phyloP scores from a whole-genome alignment of 2,797 vertebrate genomes.

The Trichosurus vulpecula region DNA sequence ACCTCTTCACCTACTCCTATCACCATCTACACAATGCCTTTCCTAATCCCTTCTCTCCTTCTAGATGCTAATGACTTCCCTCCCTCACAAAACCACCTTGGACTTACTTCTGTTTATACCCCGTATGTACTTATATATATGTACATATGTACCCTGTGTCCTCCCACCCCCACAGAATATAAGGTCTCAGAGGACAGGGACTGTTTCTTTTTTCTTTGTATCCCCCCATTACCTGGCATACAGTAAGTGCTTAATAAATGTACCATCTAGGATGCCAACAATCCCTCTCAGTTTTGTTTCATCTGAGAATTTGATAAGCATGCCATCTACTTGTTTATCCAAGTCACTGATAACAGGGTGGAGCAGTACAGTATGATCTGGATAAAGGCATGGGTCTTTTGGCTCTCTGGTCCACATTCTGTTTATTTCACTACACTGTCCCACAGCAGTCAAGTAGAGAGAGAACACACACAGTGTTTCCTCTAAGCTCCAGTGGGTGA shows the following conservation, averaged over 20 bases:
- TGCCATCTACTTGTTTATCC: background rate
- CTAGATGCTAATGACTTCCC: background rate
- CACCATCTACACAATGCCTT: background rate
- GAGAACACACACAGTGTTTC: background rate
- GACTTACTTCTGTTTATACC: background rate
- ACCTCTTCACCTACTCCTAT: background rate
- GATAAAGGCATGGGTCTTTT: background rate
- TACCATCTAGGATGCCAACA: background rate
- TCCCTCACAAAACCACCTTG: background rate
- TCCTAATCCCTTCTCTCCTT: background rate
- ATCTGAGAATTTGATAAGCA: background rate
- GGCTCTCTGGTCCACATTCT: background rate
- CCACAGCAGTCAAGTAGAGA: background rate
- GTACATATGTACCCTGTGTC: background rate
- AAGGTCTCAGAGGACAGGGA: background rate
- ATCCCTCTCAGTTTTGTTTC: background rate
- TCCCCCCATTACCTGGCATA: background rate
- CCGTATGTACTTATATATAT: background rate
- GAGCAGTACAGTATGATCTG: background rate
- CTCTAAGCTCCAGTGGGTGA: background rate
- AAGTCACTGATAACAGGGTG: background rate
- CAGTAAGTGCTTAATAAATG: background rate
- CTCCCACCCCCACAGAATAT: background rate
- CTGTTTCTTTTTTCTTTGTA: background rate
- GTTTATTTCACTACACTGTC: background rate